phyloP scores from a whole-genome alignment of 2,888 invertebrate genomes.

The Lithophane socia region DNA sequence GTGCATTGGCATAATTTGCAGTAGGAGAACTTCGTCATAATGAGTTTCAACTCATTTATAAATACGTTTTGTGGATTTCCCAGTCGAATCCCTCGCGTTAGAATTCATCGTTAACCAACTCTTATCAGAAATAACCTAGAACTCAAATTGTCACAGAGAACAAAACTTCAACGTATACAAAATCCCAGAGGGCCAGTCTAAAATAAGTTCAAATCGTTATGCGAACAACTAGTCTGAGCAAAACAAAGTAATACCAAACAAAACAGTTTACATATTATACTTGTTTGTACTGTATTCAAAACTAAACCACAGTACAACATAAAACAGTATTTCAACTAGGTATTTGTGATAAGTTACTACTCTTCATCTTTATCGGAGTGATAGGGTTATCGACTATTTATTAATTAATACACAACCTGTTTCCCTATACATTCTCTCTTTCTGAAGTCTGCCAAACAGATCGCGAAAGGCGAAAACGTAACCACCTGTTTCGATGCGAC shows the following conservation, averaged over 20 bases:
- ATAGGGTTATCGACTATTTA: background rate
- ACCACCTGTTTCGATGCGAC: background rate
- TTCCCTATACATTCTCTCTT: background rate
- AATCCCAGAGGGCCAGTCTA: slow-evolving; percentile 40
- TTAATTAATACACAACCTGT: background rate
- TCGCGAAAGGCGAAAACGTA: background rate
- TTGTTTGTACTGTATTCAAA: slow-evolving; percentile 46
- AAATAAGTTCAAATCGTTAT: slow-evolving; percentile 59
- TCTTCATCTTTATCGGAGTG: background rate
- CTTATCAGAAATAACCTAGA: slow-evolving; percentile 21
- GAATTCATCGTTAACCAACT: background rate
- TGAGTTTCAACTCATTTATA: slow-evolving; percentile 13
- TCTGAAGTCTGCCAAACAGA: background rate
- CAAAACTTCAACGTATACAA: slow-evolving; percentile 22
- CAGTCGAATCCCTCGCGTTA: background rate
- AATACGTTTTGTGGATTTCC: background rate
- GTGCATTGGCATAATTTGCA: background rate
- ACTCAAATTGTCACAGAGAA: slow-evolving; percentile 21
- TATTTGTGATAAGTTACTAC: background rate
- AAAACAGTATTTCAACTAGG: slow-evolving; percentile 13
- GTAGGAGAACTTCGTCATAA: background rate
- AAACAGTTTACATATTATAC: slow-evolving; percentile 44
- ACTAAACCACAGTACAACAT: background rate
- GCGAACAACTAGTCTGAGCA: slow-evolving; percentile 27
- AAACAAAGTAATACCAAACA: slow-evolving; percentile 59